Evolutionary conservation across 2,113 vertebrate genomes (phyloP).

Genomic region (Pterocles gutturalis): DNA sequence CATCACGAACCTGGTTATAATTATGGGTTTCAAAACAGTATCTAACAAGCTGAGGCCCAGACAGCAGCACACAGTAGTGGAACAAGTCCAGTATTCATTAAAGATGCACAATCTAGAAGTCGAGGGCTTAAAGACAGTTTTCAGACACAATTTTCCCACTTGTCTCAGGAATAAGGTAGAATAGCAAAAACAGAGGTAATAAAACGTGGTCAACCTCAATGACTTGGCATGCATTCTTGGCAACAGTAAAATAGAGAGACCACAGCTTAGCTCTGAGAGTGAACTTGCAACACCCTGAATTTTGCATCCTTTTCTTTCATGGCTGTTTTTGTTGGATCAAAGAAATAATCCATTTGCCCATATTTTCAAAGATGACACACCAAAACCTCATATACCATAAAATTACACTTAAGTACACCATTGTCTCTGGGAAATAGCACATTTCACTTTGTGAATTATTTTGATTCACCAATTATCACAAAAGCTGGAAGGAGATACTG

Average conservation of each 20-base stretch:
- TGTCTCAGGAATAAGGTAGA: slow-evolving; percentile 72
- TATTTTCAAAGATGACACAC: slow-evolving; percentile 51
- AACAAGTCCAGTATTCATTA: slow-evolving; percentile 67
- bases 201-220: slow-evolving; percentile 70
- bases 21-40: slow-evolving; percentile 47
- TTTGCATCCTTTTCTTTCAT: slow-evolving; percentile 57
- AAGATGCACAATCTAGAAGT: slow-evolving; percentile 65
- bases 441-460: not conserved
- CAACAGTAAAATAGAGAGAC: slow-evolving; percentile 46
- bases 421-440: not conserved
- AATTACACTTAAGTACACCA: not conserved
- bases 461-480: slow-evolving; percentile 14
- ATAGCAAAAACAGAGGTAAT: slow-evolving; percentile 76
- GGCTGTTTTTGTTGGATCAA: slow-evolving; percentile 59
- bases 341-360: not conserved
- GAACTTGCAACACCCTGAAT: slow-evolving; percentile 67
- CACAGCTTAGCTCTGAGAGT: slow-evolving; percentile 61
- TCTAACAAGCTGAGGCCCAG: slow-evolving; percentile 58
- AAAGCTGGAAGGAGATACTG: not conserved
- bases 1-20: slow-evolving; percentile 23
- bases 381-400: slow-evolving; percentile 11
- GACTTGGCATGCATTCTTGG: slow-evolving; percentile 64
- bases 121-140: slow-evolving; percentile 58
- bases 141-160: slow-evolving; percentile 68
- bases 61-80: slow-evolving; percentile 42